These are phyloP conservation scores for Drosophila kurseongensis DNA, from an alignment of 1,140 invertebrate species.

Conservation along the genomic window DNA sequence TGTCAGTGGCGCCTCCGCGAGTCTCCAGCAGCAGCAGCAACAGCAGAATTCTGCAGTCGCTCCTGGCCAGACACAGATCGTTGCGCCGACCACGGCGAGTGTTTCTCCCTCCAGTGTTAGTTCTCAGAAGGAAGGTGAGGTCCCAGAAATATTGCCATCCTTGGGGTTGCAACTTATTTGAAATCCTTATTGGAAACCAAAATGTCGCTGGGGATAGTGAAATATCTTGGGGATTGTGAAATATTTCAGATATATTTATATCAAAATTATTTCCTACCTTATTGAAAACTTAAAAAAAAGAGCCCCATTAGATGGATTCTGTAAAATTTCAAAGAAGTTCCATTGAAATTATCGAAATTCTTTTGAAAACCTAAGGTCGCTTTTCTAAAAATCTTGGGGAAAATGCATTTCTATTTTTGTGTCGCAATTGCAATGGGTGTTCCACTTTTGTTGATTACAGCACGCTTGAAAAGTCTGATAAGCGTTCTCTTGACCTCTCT, in stretches of 20 bases:
- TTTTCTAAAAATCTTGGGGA: too few species aligned
- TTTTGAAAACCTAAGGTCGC: too few species aligned
- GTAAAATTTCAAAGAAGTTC: too few species aligned
- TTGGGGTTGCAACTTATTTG: background rate
- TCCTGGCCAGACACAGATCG: conserved; percentile 82
- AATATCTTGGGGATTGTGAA: background rate
- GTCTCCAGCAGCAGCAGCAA: conserved; percentile 74
- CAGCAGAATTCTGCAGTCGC: conserved; percentile 81
- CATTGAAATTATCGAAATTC: too few species aligned
- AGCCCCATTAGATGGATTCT: too few species aligned
- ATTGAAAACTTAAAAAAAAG: too few species aligned
- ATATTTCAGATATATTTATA: background rate
- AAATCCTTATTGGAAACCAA: background rate
- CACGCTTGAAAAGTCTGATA: conserved; percentile 9
- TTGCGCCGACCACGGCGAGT: conserved; percentile 84
- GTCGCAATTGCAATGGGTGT: conserved; percentile 4
- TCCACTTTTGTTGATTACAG: conserved; percentile 8
- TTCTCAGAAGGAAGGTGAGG: conserved; percentile 84
- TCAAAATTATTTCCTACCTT: too few species aligned
- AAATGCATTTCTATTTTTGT: background rate
- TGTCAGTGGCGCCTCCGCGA: conserved; percentile 68
- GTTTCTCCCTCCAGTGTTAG: conserved; percentile 85
- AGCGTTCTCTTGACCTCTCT: background rate
- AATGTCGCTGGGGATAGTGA: background rate
- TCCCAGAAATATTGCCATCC: background rate